Evolutionary conservation across 2,888 invertebrate genomes (phyloP).

Genomic region (Bellardia pandia): DNA sequence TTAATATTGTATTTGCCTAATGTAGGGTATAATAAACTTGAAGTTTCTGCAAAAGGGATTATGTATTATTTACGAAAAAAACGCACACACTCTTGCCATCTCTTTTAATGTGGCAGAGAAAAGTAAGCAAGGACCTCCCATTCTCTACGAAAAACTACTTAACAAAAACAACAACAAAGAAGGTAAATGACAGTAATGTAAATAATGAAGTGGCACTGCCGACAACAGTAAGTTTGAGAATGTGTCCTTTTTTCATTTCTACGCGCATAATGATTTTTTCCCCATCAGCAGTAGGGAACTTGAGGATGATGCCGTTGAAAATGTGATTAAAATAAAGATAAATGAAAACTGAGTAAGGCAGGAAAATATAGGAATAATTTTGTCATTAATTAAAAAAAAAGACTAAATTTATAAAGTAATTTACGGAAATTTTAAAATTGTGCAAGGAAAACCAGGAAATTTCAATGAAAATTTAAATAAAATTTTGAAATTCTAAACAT

Average conservation of each 20-base stretch:
- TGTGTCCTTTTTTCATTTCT: constrained; percentile 39
- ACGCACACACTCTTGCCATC: neutral
- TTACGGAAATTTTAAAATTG: neutral
- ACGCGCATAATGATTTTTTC: constrained; percentile 22
- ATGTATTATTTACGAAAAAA: constrained; percentile 47
- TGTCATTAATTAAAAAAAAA: neutral
- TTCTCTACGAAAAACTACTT: neutral
- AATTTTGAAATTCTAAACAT: neutral
- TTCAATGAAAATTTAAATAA: too few relatives aligned
- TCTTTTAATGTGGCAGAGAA: neutral
- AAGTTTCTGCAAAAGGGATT: constrained; percentile 46
- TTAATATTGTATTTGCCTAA: too few relatives aligned
- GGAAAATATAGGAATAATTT: neutral
- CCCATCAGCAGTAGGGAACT: constrained; percentile 6
- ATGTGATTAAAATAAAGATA: constrained; percentile 60
- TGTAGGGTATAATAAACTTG: constrained; percentile 17
- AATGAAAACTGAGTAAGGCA: constrained; percentile 1
- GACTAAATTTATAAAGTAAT: neutral
- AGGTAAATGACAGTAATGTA: constrained; percentile 64
- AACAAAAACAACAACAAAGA: constrained; percentile 11
- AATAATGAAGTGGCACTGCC: constrained; percentile 57
- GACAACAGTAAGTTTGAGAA: neutral
- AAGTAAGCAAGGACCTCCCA: neutral
- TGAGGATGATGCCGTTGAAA: constrained; percentile 33
- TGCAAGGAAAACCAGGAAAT: neutral